These are phyloP conservation scores for Salarias fasciatus DNA, from an alignment of 2,797 vertebrate species.

Conservation along the genomic window DNA sequence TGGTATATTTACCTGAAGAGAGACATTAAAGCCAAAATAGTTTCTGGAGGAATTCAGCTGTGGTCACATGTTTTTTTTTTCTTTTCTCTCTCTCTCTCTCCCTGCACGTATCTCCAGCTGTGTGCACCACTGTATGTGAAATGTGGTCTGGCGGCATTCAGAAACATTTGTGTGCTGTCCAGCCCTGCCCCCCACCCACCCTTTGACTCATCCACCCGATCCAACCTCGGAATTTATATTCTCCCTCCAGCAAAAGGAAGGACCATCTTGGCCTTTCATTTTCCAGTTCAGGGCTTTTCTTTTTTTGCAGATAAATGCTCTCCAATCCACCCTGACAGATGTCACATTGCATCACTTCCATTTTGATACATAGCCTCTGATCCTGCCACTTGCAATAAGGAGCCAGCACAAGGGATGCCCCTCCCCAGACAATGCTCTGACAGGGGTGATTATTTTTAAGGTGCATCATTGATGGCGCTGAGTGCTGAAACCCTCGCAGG, in stretches of 20 bases:
- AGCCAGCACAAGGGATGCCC: conserved; percentile 65
- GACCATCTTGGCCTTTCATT: conserved; percentile 85
- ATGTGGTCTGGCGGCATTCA: conserved; percentile 55
- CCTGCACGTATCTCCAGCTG: conserved; percentile 22
- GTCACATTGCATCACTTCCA: conserved; percentile 85
- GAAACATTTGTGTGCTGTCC: conserved; percentile 50
- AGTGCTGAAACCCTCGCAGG: conserved; percentile 58
- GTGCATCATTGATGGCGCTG: conserved; percentile 70
- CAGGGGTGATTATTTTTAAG: conserved; percentile 81
- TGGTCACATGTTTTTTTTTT: conserved; percentile 9
- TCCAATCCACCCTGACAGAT: conserved; percentile 84
- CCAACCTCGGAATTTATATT: conserved; percentile 75
- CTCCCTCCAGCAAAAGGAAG: conserved; percentile 75
- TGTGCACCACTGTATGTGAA: conserved; percentile 26
- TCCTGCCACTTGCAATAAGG: conserved; percentile 83
- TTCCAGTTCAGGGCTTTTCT: conserved; percentile 87
- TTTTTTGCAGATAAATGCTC: conserved; percentile 84
- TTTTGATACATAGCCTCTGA: conserved; percentile 85
- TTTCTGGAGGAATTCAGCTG: conserved; percentile 7
- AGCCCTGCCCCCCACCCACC: conserved; percentile 24
- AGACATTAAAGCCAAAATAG: conserved; percentile 30
- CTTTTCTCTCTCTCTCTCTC: too few species aligned
- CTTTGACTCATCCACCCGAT: conserved; percentile 60
- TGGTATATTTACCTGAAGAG: conserved; percentile 35
- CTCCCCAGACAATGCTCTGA: conserved; percentile 73